Evolutionary conservation across 92 coral and sea anemone genomes (phyloP), one percentile per base, ranked within the genome.

Genomic region (Muricea muricata): DNA sequence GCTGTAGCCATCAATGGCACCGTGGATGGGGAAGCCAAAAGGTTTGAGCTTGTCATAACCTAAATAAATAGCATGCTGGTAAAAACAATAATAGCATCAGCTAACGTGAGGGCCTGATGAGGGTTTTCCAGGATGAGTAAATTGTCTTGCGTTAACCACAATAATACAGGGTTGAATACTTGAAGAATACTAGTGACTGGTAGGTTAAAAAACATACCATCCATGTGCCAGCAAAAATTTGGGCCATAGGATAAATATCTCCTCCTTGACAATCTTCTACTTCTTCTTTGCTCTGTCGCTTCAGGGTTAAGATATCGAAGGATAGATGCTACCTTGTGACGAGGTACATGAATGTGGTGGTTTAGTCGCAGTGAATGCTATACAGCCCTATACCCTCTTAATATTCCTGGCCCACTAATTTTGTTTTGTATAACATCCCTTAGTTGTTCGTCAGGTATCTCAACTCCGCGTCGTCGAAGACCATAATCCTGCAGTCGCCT

Each of bases 161-260:
- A n/a, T n/a, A n/a, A n/a, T n/a, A n/a, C n/a, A n/a, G n/a, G n/a
- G n/a, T n/a, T n/a, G n/a, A n/a, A n/a, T n/a, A n/a, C n/a, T n/a
- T n/a, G n/a, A n/a, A n/a, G n/a, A n/a, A n/a, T n/a, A n/a, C n/a
- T n/a, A n/a, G n/a, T n/a, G n/a, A n/a, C n/a, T n/a, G n/a, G n/a
- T n/a, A n/a, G n/a, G n/a, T n/a, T n/a, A n/a, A n/a, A n/a, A 82
- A 7, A 47, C 80, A 81, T 30, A 87, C 90, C 83, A 73, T 87
- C 90, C 14, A 87, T 87, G 48, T 73, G 90, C 90, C 87, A 87
- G 25, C 90, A 87, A 18, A 81, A 71, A 61, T 81, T 87, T 57
- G 87, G 87, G 21, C 90, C 87, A 46, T 82, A 82, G 32, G 75
- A 67, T 13, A 33, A 26, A 83, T 81, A 87, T 65, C 55, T 73